A percentile compares a stretch with the other conserved stretches of the same genome.
phyloP scores from a whole-genome alignment of 2,797 vertebrate species.

The Mallotus villosus region DNA sequence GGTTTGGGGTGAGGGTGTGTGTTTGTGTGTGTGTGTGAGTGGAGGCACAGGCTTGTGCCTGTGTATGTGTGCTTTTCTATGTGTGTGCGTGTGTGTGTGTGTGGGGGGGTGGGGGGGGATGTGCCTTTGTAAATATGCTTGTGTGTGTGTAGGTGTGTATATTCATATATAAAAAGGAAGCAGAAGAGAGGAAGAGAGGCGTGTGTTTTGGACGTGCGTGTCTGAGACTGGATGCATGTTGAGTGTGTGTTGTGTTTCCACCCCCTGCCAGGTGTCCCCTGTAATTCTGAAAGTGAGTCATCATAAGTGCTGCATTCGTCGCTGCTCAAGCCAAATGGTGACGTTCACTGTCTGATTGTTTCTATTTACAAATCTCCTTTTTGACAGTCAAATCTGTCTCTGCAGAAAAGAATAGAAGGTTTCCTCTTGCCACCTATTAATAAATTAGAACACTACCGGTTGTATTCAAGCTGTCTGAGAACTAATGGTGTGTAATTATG shows the following conservation, averaged over 20 bases:
- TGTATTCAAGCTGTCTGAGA: conserved; percentile 30
- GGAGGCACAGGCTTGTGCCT: too few relatives aligned
- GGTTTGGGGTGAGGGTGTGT: not conserved
- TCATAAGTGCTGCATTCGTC: not conserved
- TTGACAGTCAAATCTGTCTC: conserved; percentile 16
- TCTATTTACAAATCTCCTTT: conserved; percentile 47
- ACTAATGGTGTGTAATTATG: not conserved
- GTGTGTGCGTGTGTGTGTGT: conserved; percentile 1
- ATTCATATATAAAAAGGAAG: not conserved
- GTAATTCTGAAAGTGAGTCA: not conserved
- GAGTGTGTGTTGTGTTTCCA: not conserved
- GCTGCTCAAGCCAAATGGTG: not conserved
- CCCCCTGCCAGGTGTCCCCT: not conserved
- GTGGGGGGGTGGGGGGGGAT: not conserved
- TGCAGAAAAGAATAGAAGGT: conserved; percentile 29
- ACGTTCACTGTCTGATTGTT: conserved; percentile 32
- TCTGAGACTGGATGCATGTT: not conserved
- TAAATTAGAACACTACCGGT: not conserved
- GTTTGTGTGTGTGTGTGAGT: not conserved
- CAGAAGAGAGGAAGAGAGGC: not conserved
- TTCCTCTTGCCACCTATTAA: conserved; percentile 1
- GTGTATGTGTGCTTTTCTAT: not conserved
- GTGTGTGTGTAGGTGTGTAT: conserved; percentile 5
- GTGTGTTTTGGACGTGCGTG: not conserved
- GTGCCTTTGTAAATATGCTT: too few relatives aligned